Conservation (phyloP, 2,888 invertebrate genomes). For the Drosophila algonquin region DNA sequence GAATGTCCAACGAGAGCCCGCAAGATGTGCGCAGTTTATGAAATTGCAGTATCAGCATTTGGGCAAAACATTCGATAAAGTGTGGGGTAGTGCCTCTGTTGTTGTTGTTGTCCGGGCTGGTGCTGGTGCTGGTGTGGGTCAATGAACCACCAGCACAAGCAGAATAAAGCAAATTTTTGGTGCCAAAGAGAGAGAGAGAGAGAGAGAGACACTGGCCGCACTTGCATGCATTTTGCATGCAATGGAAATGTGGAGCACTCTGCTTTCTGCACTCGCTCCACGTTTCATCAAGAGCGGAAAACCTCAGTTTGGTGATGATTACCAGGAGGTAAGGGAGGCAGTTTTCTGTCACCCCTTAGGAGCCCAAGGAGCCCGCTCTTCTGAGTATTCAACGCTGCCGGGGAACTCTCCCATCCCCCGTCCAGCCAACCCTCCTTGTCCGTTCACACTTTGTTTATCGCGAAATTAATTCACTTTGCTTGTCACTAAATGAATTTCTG, state of each 20-base stretch:
- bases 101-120: too few relatives aligned
- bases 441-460: conserved; percentile 60
- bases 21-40: conserved; percentile 33
- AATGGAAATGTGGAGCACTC: neutral
- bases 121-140: conserved; percentile 14
- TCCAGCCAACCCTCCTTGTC: neutral
- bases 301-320: too few relatives aligned
- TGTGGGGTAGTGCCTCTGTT: too few relatives aligned
- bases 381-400: too few relatives aligned
- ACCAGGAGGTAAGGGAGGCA: too few relatives aligned
- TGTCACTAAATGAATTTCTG: conserved; percentile 58
- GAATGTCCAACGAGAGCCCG: conserved; percentile 9
- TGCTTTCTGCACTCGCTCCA: conserved; percentile 2
- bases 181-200: conserved; percentile 16
- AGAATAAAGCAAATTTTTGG: conserved; percentile 12
- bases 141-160: conserved; percentile 34
- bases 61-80: conserved; percentile 21
- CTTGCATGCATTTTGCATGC: conserved; percentile 10
- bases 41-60: conserved; percentile 36
- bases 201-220: neutral
- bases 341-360: too few relatives aligned
- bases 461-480: conserved; percentile 62
- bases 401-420: too few relatives aligned
- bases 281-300: conserved; percentile 16
- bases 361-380: neutral